Evolutionary conservation across 2,113 vertebrate genomes (phyloP).

Genomic region (Prietella phreatophila): DNA sequence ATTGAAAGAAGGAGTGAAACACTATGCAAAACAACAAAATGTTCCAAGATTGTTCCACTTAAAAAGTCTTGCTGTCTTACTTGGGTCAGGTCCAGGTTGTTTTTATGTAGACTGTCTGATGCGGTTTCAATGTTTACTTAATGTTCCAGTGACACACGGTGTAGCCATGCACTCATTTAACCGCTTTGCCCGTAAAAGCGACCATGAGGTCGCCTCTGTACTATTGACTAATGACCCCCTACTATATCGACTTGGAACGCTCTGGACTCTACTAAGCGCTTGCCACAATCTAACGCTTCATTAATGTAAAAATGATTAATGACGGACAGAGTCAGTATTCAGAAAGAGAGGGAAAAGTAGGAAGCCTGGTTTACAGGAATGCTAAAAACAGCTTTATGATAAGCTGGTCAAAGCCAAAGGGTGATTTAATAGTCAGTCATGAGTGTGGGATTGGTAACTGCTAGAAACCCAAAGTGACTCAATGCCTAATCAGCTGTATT

Average conservation of each 20-base stretch:
- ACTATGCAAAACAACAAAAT: constrained; percentile 23
- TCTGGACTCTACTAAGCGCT: constrained; percentile 48
- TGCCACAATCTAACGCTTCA: constrained; percentile 43
- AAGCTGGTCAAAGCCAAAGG: constrained; percentile 29
- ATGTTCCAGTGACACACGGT: constrained; percentile 38
- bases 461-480: constrained; percentile 26
- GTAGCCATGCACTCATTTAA: constrained; percentile 11
- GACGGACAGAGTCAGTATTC: constrained; percentile 35
- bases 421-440: constrained; percentile 24
- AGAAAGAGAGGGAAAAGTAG: constrained; percentile 4
- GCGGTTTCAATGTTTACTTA: constrained; percentile 40
- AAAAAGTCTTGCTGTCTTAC: constrained; percentile 30
- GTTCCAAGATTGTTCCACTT: constrained; percentile 17
- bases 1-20: constrained; percentile 24
- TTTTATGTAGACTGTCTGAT: constrained; percentile 28
- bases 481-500: constrained; percentile 6
- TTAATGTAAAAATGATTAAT: constrained; percentile 47
- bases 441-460: background rate
- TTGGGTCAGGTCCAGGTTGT: constrained; percentile 11
- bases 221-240: constrained; percentile 45
- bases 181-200: background rate
- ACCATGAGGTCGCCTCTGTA: constrained; percentile 41
- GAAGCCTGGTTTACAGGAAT: constrained; percentile 36
- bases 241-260: constrained; percentile 27
- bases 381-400: constrained; percentile 47